Percentiles rank a stretch among this genome's conserved stretches.
These are phyloP conservation scores for Anoncus sp. DNA, from an alignment of 2,888 invertebrate species.

Conservation along the genomic window DNA sequence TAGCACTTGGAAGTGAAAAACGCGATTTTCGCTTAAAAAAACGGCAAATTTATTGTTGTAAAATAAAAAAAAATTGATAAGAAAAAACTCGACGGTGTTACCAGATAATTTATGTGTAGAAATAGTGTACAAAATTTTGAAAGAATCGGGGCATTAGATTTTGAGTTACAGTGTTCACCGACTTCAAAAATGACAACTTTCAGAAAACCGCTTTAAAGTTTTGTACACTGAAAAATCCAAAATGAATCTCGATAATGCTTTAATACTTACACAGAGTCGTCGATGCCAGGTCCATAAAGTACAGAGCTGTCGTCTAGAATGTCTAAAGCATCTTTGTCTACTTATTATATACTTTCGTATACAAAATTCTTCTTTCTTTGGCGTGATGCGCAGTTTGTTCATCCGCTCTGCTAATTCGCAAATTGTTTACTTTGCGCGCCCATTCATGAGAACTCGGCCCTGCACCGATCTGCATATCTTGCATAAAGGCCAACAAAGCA, in stretches of 20 bases:
- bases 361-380: slow-evolving; percentile 38
- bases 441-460: slow-evolving; percentile 42
- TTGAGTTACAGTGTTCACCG: slow-evolving; percentile 2
- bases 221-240: slow-evolving; percentile 30
- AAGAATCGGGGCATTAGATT: slow-evolving; percentile 56
- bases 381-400: slow-evolving; percentile 21
- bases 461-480: slow-evolving; percentile 45
- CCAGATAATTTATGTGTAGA: slow-evolving; percentile 21
- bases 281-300: slow-evolving; percentile 67
- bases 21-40: slow-evolving; percentile 20
- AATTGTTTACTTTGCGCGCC: slow-evolving; percentile 23
- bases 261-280: slow-evolving; percentile 65
- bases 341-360: slow-evolving; percentile 39
- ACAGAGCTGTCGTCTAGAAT: slow-evolving; percentile 65
- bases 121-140: slow-evolving; percentile 55
- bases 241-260: slow-evolving; percentile 23
- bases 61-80: slow-evolving; percentile 37
- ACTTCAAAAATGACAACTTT: slow-evolving; percentile 19
- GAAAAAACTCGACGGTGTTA: slow-evolving; percentile 47
- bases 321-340: slow-evolving; percentile 64
- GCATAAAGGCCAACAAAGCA: slow-evolving; percentile 6
- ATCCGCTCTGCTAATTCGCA: slow-evolving; percentile 27
- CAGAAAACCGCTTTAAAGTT: slow-evolving; percentile 20
- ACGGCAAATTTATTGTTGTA: slow-evolving; percentile 48
- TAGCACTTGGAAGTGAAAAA: slow-evolving; percentile 38